phyloP scores from a whole-genome alignment of 1,140 invertebrate genomes.

The Drosophila kikkawai region DNA sequence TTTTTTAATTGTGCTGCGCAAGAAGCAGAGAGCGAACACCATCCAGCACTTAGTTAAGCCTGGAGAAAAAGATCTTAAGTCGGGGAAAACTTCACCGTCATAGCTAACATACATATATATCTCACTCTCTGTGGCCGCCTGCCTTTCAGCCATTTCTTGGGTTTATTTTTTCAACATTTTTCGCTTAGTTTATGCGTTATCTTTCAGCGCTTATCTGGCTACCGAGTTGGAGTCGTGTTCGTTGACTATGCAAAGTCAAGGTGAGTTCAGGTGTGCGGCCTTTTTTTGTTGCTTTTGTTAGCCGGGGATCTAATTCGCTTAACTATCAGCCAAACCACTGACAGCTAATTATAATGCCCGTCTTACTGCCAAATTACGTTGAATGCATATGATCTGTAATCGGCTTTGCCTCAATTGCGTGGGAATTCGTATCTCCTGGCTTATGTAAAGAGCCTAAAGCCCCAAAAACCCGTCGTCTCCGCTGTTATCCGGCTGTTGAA shows the following conservation, averaged over 20 bases:
- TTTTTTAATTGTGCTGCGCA: conserved; percentile 73
- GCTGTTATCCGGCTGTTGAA: conserved; percentile 26
- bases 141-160: conserved; percentile 23
- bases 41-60: conserved; percentile 68
- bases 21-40: conserved; percentile 46
- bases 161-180: conserved; percentile 48
- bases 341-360: conserved; percentile 75
- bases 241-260: conserved; percentile 70
- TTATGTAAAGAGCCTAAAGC: conserved; percentile 52
- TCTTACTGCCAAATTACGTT: conserved; percentile 73
- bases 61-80: conserved; percentile 9
- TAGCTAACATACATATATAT: conserved; percentile 22
- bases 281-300: neutral
- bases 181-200: conserved; percentile 65
- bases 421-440: conserved; percentile 50
- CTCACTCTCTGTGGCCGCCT: conserved; percentile 13
- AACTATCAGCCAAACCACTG: conserved; percentile 35
- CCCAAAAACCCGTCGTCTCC: conserved; percentile 3
- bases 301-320: conserved; percentile 41
- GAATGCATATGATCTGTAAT: conserved; percentile 55
- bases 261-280: conserved; percentile 49
- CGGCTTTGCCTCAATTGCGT: conserved; percentile 70
- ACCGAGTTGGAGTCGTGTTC: conserved; percentile 49
- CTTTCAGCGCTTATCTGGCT: conserved; percentile 68
- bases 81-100: conserved; percentile 20